phyloP scores from a whole-genome alignment of 1,140 invertebrate genomes.

The Drosophila aff. region DNA sequence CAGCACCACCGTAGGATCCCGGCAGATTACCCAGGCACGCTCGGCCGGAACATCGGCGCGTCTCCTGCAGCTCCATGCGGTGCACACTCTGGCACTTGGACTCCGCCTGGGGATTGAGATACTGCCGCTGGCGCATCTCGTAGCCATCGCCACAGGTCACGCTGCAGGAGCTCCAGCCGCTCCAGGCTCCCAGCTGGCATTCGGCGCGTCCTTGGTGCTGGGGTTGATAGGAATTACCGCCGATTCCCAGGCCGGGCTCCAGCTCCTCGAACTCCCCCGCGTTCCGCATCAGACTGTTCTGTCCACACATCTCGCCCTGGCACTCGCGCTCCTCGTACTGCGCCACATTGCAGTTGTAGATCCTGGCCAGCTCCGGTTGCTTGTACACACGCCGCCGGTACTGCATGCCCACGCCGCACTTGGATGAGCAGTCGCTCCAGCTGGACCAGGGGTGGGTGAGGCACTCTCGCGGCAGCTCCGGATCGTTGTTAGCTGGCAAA shows the following conservation, averaged over 20 bases:
- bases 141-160: conserved; percentile 87
- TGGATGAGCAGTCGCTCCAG: conserved; percentile 92
- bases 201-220: conserved; percentile 71
- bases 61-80: conserved; percentile 49
- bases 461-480: conserved; percentile 87
- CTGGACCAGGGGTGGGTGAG: conserved; percentile 90
- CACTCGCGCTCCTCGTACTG: conserved; percentile 69
- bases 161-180: conserved; percentile 91
- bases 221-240: conserved; percentile 3
- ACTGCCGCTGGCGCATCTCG: conserved; percentile 57
- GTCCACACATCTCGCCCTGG: conserved; percentile 60
- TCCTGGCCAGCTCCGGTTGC: conserved; percentile 86
- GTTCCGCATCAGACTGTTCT: conserved; percentile 22
- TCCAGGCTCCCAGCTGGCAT: conserved; percentile 90
- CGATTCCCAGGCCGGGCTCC: conserved; percentile 8
- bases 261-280: conserved; percentile 35
- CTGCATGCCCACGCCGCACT: conserved; percentile 90
- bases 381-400: conserved; percentile 88
- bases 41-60: conserved; percentile 42
- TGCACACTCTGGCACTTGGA: conserved; percentile 59
- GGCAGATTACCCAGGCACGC: conserved; percentile 55
- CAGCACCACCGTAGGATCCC: conserved; percentile 17
- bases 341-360: conserved; percentile 80
- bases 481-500: conserved; percentile 69
- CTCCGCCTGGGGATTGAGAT: conserved; percentile 58